Conservation (phyloP, 2,888 invertebrate genomes). For the Tetragonula carbonaria region DNA sequence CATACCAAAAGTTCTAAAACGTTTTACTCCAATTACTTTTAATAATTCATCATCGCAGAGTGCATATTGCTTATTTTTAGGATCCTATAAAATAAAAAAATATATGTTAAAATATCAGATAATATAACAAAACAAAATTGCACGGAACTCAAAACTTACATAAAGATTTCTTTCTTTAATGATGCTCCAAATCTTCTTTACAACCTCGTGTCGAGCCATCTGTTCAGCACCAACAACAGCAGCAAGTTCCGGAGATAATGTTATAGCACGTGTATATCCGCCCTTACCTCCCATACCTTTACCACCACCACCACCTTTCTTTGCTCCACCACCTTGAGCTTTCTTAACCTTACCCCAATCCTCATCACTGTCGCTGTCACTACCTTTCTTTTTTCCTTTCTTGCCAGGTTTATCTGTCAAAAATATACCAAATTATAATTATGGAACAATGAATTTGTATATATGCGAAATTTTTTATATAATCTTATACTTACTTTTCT, state of each 20-base stretch:
- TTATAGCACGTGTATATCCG: constrained; percentile 94
- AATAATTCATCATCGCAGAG: constrained; percentile 96
- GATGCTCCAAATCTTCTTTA: constrained; percentile 95
- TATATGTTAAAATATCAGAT: background rate
- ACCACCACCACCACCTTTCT: constrained; percentile 83
- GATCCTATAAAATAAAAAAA: constrained; percentile 87
- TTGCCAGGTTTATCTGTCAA: constrained; percentile 81
- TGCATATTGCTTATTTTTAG: constrained; percentile 97
- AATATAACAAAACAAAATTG: background rate
- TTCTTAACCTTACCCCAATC: constrained; percentile 88
- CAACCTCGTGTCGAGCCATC: constrained; percentile 95
- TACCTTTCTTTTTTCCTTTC: constrained; percentile 87
- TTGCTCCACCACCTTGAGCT: constrained; percentile 79
- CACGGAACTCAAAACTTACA: constrained; percentile 80
- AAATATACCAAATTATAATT: background rate
- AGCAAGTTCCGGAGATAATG: constrained; percentile 93
- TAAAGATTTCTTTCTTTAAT: constrained; percentile 95
- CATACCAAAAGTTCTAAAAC: constrained; percentile 98
- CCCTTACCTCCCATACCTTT: constrained; percentile 84
- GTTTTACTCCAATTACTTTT: constrained; percentile 95
- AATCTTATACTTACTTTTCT: constrained; percentile 82
- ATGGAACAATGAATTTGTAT: background rate
- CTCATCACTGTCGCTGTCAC: constrained; percentile 89
- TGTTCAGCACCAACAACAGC: constrained; percentile 93
- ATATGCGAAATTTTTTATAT: background rate